Evolutionary conservation across 2,113 vertebrate genomes (phyloP).

Genomic region (Microcebus griseorufus): DNA sequence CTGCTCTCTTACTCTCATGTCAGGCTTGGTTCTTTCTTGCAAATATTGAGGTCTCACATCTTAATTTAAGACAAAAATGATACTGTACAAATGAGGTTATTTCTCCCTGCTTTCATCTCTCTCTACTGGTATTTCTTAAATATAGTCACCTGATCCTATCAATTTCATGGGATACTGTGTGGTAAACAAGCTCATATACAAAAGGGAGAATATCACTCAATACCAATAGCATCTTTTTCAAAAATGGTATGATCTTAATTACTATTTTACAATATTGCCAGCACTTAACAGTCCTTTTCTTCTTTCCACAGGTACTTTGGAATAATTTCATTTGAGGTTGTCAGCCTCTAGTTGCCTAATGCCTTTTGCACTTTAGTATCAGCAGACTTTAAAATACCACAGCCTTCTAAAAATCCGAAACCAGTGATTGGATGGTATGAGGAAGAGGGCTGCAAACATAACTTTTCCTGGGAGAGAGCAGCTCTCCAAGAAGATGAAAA

Average conservation of each 20-base stretch:
- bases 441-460: background rate
- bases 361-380: background rate
- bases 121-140: conserved; percentile 43
- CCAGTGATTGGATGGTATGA: background rate
- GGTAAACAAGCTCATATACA: background rate
- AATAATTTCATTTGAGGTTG: background rate
- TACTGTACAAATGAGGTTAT: background rate
- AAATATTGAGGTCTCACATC: background rate
- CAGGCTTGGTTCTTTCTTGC: background rate
- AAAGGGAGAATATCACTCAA: background rate
- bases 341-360: background rate
- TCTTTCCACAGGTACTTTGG: background rate
- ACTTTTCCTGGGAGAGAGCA: background rate
- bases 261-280: background rate
- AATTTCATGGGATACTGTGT: background rate
- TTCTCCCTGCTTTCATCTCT: conserved; percentile 19
- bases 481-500: background rate
- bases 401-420: conserved; percentile 26
- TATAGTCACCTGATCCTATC: background rate
- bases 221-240: background rate
- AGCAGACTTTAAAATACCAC: conserved; percentile 18
- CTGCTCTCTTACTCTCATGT: background rate
- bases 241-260: background rate
- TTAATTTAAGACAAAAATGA: conserved; percentile 31
- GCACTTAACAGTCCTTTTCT: background rate